phyloP scores from a whole-genome alignment of 30 jellyfish, hydroid and myxozoan genomes.

The Aurelia aurita region DNA sequence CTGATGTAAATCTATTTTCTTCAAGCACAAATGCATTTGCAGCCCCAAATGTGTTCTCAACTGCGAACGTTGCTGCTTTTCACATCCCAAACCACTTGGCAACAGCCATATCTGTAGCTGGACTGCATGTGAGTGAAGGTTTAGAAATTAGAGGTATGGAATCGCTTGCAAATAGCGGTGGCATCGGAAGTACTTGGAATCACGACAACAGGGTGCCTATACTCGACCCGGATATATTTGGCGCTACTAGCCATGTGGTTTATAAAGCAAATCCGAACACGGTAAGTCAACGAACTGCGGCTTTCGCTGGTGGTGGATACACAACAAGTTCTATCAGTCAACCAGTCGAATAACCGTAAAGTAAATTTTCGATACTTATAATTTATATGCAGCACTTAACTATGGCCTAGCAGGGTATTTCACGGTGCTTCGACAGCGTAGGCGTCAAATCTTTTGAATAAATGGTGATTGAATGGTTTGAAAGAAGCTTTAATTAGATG shows the following conservation, averaged over 20 bases:
- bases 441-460: too few relatives aligned
- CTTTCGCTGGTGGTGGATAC: slow-evolving; percentile 57
- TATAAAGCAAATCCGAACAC: slow-evolving; percentile 26
- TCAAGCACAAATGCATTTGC: slow-evolving; percentile 4
- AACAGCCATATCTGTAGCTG: slow-evolving; percentile 22
- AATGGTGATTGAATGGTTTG: too few relatives aligned
- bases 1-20: slow-evolving; percentile 8
- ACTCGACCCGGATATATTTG: slow-evolving; percentile 41
- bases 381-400: slow-evolving; percentile 3
- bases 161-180: slow-evolving; percentile 9
- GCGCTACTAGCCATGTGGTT: slow-evolving; percentile 34
- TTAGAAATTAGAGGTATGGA: not conserved
- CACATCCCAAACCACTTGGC: slow-evolving; percentile 55
- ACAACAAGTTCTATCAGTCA: slow-evolving; percentile 56
- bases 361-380: not conserved
- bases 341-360: slow-evolving; percentile 34
- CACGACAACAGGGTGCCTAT: slow-evolving; percentile 22
- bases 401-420: not conserved
- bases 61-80: slow-evolving; percentile 23
- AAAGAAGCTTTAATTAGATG: too few relatives aligned
- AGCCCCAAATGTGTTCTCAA: slow-evolving; percentile 16
- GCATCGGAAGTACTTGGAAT: slow-evolving; percentile 32
- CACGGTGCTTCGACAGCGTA: too few relatives aligned
- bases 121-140: slow-evolving; percentile 23
- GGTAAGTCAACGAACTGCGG: slow-evolving; percentile 46